Percentiles rank a stretch among this genome's conserved stretches.
Evolutionary conservation across 2,888 invertebrate species (phyloP).

Genomic region (Lamellibrachia satsuma): DNA sequence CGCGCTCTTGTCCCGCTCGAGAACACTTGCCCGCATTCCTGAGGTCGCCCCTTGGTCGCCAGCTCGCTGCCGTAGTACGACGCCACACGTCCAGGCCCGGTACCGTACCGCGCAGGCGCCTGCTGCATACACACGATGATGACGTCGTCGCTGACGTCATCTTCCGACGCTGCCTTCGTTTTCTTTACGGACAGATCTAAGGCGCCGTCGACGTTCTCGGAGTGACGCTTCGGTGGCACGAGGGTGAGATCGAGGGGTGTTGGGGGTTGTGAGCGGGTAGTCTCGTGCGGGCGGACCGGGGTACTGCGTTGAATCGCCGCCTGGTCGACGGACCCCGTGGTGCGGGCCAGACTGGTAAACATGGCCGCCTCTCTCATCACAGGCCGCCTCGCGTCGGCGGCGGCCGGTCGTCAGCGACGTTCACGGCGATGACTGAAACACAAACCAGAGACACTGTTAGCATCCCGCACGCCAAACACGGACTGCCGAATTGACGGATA

Average conservation of each 20-base stretch:
- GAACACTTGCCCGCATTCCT: not conserved
- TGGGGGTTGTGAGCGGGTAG: not conserved
- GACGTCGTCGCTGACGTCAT: conserved; percentile 17
- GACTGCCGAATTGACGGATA: not conserved
- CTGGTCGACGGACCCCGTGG: not conserved
- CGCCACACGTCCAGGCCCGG: not conserved
- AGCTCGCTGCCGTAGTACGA: not conserved
- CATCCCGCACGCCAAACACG: not conserved
- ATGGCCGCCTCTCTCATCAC: not conserved
- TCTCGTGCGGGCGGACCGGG: too few species aligned
- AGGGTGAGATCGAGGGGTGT: not conserved
- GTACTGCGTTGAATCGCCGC: not conserved
- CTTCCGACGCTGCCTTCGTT: not conserved
- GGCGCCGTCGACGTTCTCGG: not conserved
- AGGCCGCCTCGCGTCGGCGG: not conserved
- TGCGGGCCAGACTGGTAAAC: not conserved
- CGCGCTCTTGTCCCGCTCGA: not conserved
- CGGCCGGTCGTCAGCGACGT: not conserved
- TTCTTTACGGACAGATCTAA: not conserved
- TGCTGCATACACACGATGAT: not conserved
- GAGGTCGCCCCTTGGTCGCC: not conserved
- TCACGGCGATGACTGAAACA: not conserved
- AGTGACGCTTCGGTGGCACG: conserved; percentile 2
- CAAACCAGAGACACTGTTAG: not conserved
- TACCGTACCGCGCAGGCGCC: not conserved